Base-by-base conservation (phyloP, 2,888 invertebrate genomes). In the Philaethria dido region DNA sequence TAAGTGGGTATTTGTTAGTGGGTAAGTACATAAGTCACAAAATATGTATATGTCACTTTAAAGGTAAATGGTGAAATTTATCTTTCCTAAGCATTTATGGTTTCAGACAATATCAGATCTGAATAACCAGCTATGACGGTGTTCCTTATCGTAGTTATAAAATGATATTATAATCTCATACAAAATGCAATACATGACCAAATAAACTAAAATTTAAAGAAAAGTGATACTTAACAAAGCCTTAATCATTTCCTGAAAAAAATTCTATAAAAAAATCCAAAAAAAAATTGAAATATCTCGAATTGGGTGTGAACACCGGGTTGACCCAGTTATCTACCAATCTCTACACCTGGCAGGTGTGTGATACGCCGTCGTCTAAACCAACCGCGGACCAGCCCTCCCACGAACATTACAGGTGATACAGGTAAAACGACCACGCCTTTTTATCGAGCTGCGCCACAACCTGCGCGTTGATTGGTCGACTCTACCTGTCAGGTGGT, bases 381-480 rank as follows among this genome's bases (percentile, higher is more conserved):
- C 57, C 54, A 48, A 59, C 60, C 54, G 20, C 54, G 47, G 25
- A 64, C 55, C 80, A 69, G 74, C 87, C 89, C 86, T 87, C 77
- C 73, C 72, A 71, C 70, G 69, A 80, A 85, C 86, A 86, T 85
- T 74, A 62, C 89, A 89, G 89, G 89, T 90, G 83, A 29, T 76
- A 81, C 86, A 87, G 85, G 87, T 86, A 79, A 71, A 39, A 64
- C 79, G 74, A 76, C 86, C 87, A 86, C 89, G 89, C 90, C 90
- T 82, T 82, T 85, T 85, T 92, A 92, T 92, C 89, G 92, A 92
- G 78, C 92, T 92, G 92, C 92, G 92, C 92, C 89, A 91, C 89
- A 77, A 77, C 80, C 79, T 92, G 92, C 92, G 92, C 92, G 89
- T 81, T 83, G 87, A 92, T 92, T 92, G 92, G 83, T 74, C 74